Evolutionary conservation across 2,888 invertebrate genomes (phyloP).

Genomic region (Harpagoxenus sublaevis): DNA sequence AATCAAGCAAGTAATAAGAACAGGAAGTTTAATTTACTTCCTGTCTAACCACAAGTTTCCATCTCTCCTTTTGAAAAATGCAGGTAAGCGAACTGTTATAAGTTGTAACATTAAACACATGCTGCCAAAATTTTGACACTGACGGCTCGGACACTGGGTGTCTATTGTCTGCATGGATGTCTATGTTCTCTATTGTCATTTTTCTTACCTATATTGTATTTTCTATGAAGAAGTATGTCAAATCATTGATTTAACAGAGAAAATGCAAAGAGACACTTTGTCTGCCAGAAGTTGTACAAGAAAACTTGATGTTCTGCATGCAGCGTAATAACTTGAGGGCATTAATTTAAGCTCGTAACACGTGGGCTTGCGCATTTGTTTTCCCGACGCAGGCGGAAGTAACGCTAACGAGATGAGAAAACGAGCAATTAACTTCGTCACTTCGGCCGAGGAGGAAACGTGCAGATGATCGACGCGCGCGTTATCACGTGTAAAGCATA

Average conservation of each 20-base stretch:
- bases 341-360: slow-evolving; percentile 48
- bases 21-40: slow-evolving; percentile 74
- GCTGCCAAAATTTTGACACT: neutral
- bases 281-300: neutral
- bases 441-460: slow-evolving; percentile 73
- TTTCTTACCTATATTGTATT: neutral
- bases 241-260: neutral
- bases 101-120: neutral
- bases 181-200: neutral
- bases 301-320: slow-evolving; percentile 21
- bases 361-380: slow-evolving; percentile 48
- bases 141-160: too few relatives aligned
- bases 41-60: slow-evolving; percentile 3
- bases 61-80: neutral
- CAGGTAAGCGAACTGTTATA: slow-evolving; percentile 38
- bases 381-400: slow-evolving; percentile 53
- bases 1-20: slow-evolving; percentile 80
- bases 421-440: slow-evolving; percentile 82
- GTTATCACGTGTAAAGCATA: slow-evolving; percentile 75
- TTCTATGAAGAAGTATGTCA: neutral
- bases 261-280: neutral
- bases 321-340: slow-evolving; percentile 25
- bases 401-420: slow-evolving; percentile 81
- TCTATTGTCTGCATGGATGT: too few relatives aligned
- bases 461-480: slow-evolving; percentile 61